These are phyloP conservation scores for Bugulina stolonifera DNA, from an alignment of 2,888 invertebrate genomes.

Conservation along the genomic window DNA sequence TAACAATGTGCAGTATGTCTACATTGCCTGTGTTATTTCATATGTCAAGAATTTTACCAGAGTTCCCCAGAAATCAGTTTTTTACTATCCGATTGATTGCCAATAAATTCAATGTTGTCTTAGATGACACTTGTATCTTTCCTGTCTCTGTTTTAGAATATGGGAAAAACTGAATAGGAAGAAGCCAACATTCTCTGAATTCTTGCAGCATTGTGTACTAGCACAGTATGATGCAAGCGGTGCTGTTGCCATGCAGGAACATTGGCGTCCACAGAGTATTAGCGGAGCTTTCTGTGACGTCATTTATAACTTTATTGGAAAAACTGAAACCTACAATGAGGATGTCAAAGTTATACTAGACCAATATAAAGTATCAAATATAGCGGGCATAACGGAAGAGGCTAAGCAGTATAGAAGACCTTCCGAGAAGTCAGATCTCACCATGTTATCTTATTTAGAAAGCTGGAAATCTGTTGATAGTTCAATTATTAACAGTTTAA, in stretches of 20 bases:
- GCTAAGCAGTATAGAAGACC: neutral
- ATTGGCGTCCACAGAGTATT: neutral
- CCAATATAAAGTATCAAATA: neutral
- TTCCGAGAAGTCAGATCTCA: neutral
- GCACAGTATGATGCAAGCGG: neutral
- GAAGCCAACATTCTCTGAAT: neutral
- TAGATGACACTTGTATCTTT: too few species aligned
- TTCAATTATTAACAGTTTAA: too few species aligned
- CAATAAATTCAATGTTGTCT: too few species aligned
- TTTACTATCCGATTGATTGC: too few species aligned
- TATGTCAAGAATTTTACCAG: too few species aligned
- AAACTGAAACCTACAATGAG: neutral
- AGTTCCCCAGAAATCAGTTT: too few species aligned
- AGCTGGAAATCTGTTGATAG: too few species aligned
- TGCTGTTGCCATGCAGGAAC: neutral
- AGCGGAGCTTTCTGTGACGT: neutral
- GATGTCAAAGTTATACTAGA: neutral
- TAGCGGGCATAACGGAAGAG: neutral
- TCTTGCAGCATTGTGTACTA: neutral
- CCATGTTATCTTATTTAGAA: too few species aligned
- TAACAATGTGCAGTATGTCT: too few species aligned
- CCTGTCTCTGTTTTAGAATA: too few species aligned
- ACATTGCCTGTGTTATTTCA: too few species aligned
- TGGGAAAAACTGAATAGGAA: too few species aligned
- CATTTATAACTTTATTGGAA: neutral